phyloP scores from a whole-genome alignment of 2,888 invertebrate species.

The Ochropacha duplaris region DNA sequence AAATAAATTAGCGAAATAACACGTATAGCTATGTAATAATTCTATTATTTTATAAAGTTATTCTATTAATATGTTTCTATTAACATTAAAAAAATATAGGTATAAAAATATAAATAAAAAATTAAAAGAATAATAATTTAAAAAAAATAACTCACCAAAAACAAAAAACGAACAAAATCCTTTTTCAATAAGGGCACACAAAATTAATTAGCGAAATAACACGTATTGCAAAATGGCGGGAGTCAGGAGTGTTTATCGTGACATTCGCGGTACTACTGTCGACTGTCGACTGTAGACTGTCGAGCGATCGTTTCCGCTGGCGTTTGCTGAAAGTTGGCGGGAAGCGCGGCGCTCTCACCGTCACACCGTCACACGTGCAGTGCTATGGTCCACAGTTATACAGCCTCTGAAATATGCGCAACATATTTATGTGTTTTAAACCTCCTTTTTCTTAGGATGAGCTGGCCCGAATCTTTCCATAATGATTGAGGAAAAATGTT shows the following conservation, averaged over 20 bases:
- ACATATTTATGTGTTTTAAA: background rate
- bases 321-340: background rate
- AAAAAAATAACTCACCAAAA: background rate
- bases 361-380: too few relatives aligned
- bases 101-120: too few relatives aligned
- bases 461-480: too few relatives aligned
- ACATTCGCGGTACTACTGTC: background rate
- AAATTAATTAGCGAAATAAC: background rate
- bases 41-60: too few relatives aligned
- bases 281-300: background rate
- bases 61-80: too few relatives aligned
- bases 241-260: background rate
- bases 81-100: too few relatives aligned
- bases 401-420: background rate
- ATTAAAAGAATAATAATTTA: background rate
- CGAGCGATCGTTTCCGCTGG: background rate
- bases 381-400: background rate
- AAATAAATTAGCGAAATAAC: too few relatives aligned
- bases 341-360: too few relatives aligned
- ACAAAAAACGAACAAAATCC: background rate
- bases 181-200: background rate
- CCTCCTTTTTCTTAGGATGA: too few relatives aligned
- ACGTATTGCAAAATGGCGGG: background rate
- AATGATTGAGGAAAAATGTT: too few relatives aligned
- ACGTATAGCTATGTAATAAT: too few relatives aligned